These are phyloP conservation scores for Cryptus armator DNA, from an alignment of 2,888 invertebrate genomes.

Conservation along the genomic window DNA sequence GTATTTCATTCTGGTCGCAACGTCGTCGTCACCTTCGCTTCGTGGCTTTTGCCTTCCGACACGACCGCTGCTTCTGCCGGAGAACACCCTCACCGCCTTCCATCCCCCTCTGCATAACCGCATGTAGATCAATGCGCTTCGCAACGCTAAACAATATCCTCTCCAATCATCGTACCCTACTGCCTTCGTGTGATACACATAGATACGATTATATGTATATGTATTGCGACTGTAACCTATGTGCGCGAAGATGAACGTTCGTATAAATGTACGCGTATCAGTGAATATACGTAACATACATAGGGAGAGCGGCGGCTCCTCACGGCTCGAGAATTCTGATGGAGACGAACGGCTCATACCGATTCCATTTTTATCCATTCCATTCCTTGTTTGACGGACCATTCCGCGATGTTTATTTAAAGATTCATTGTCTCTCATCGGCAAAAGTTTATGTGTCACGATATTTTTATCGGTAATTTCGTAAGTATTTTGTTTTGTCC, in stretches of 20 bases:
- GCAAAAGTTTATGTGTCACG: too few relatives aligned
- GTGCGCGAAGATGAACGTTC: too few relatives aligned
- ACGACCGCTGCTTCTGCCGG: conserved; percentile 17
- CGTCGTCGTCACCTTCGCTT: conserved; percentile 30
- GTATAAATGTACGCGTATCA: not conserved
- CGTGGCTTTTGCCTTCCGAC: conserved; percentile 14
- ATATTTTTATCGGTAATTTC: too few relatives aligned
- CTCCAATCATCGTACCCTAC: conserved; percentile 66
- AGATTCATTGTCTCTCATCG: too few relatives aligned
- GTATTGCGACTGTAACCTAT: not conserved
- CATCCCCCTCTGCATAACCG: not conserved
- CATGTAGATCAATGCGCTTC: conserved; percentile 72
- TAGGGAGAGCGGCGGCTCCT: not conserved
- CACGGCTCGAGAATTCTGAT: not conserved
- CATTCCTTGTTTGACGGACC: too few relatives aligned
- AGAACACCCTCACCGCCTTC: not conserved
- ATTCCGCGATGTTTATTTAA: too few relatives aligned
- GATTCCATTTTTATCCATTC: too few relatives aligned
- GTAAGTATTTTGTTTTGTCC: too few relatives aligned
- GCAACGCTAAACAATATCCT: conserved; percentile 71
- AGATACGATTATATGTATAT: conserved; percentile 27
- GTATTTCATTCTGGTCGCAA: conserved; percentile 32
- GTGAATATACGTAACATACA: conserved; percentile 22
- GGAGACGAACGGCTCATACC: too few relatives aligned
- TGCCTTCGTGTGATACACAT: not conserved